A percentile compares a stretch with the other conserved stretches of the same genome.
Conservation (phyloP, 2,888 invertebrate genomes). For the Invenusta paracnida region DNA sequence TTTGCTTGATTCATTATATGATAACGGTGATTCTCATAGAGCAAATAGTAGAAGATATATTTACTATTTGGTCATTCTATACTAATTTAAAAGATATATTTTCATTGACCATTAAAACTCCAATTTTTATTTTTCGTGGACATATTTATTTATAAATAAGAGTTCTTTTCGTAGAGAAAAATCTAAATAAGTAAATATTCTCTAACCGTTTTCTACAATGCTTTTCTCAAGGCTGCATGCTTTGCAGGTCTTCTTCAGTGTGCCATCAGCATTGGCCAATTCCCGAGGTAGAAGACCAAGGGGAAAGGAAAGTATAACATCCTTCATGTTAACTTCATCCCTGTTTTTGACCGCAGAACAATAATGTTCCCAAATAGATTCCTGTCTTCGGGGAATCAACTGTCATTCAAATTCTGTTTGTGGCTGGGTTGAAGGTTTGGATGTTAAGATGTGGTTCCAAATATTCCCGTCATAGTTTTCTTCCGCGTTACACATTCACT, state of each 20-base stretch:
- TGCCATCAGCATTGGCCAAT: neutral
- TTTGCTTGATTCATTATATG: too few species aligned
- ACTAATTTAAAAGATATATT: too few species aligned
- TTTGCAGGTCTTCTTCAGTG: neutral
- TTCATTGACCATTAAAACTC: too few species aligned
- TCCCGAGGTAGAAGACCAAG: neutral
- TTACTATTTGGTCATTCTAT: too few species aligned
- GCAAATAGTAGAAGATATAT: too few species aligned
- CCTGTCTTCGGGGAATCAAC: neutral
- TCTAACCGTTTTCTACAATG: neutral
- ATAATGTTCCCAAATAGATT: neutral
- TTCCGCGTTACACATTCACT: neutral
- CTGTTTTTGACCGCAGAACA: neutral
- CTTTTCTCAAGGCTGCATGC: neutral
- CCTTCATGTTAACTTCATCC: neutral
- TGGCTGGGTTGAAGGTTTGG: conserved; percentile 16
- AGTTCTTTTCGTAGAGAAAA: too few species aligned
- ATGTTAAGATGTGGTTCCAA: conserved; percentile 18
- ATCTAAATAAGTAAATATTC: too few species aligned
- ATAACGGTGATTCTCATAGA: too few species aligned
- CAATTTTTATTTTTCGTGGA: too few species aligned
- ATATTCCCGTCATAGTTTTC: conserved; percentile 14
- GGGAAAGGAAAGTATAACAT: neutral
- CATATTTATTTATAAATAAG: too few species aligned
- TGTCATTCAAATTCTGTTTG: neutral